phyloP scores from a whole-genome alignment of 2,888 invertebrate genomes.

The Campoplex nolae region DNA sequence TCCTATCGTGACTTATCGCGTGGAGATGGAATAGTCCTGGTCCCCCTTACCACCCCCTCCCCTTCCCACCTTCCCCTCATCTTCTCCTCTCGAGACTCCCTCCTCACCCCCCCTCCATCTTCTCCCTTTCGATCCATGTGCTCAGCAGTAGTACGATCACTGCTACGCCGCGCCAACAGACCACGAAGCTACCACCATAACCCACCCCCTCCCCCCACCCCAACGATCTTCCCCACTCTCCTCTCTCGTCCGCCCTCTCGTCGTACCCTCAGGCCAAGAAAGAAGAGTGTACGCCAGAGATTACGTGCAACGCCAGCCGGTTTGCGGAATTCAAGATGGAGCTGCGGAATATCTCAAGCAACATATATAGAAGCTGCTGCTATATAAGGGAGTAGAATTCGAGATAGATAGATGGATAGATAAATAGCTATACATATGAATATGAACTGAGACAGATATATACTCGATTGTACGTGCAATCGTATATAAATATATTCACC shows the following conservation, averaged over 20 bases:
- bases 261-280: slow-evolving; percentile 58
- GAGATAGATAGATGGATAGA: slow-evolving; percentile 48
- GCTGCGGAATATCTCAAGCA: slow-evolving; percentile 65
- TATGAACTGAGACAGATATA: background rate
- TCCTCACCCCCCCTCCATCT: background rate
- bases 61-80: background rate
- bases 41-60: background rate
- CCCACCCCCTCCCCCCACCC: slow-evolving; percentile 30
- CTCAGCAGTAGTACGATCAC: slow-evolving; percentile 34
- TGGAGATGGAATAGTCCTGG: slow-evolving; percentile 65
- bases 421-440: background rate
- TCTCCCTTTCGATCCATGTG: slow-evolving; percentile 16
- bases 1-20: slow-evolving; percentile 67
- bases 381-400: slow-evolving; percentile 36
- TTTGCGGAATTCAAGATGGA: slow-evolving; percentile 70
- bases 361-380: slow-evolving; percentile 44
- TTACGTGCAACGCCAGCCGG: slow-evolving; percentile 70
- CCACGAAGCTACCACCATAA: slow-evolving; percentile 56
- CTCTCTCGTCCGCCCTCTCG: slow-evolving; percentile 17
- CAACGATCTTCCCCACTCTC: slow-evolving; percentile 21
- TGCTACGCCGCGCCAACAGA: slow-evolving; percentile 30
- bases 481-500: background rate
- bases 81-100: background rate
- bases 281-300: slow-evolving; percentile 68
- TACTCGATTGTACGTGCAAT: background rate